phyloP scores from a whole-genome alignment of 2,113 vertebrate genomes.

The Eira barbara region DNA sequence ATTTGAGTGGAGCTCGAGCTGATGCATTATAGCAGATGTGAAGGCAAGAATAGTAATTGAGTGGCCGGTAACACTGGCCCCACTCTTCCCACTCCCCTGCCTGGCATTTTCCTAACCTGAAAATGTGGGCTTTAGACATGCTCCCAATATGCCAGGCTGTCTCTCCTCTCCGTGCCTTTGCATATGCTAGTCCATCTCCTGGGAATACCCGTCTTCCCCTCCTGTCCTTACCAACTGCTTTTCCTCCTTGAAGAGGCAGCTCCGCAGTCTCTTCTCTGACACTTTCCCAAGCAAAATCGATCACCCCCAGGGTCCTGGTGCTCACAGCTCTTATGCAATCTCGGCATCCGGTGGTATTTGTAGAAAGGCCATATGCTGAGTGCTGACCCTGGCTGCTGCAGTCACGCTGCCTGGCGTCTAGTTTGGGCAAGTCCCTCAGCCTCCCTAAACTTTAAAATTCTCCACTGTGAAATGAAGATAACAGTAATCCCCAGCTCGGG shows the following conservation, averaged over 20 bases:
- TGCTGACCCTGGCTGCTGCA: background rate
- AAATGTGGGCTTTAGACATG: background rate
- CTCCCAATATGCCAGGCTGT: background rate
- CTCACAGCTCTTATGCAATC: background rate
- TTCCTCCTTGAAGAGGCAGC: background rate
- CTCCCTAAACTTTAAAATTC: background rate
- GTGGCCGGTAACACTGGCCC: fast-evolving
- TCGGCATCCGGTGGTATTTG: fast-evolving
- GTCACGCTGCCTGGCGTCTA: background rate
- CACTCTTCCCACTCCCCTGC: background rate
- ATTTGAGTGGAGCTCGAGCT: fast-evolving
- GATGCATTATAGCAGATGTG: fast-evolving
- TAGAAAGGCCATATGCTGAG: background rate
- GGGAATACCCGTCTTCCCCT: background rate
- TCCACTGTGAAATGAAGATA: background rate
- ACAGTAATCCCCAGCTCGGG: background rate
- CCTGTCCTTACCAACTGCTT: background rate
- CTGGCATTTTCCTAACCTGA: background rate
- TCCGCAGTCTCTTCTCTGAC: background rate
- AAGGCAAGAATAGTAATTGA: fast-evolving
- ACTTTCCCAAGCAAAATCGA: background rate
- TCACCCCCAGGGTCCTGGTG: background rate
- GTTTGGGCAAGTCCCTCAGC: background rate
- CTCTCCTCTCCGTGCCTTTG: background rate
- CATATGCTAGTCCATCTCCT: background rate